These are phyloP conservation scores for Phallusia fumigata DNA, from an alignment of 23 tunicate genomes.

Conservation along the genomic window DNA sequence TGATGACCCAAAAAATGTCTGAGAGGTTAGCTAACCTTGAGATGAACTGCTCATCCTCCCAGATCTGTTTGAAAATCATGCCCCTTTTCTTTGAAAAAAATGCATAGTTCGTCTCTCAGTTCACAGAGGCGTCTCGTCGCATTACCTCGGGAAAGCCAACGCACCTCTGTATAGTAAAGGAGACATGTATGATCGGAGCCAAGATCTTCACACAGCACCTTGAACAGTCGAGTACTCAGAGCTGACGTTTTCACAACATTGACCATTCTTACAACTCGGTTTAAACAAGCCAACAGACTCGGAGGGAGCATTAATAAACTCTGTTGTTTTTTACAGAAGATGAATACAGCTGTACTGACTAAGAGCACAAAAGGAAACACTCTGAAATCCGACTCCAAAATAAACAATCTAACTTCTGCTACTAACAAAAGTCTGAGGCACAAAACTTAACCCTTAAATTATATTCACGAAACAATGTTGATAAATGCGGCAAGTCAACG, in stretches of 20 bases:
- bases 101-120: constrained; percentile 59
- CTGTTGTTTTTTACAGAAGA: constrained; percentile 28
- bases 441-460: too few relatives aligned
- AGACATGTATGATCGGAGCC: constrained; percentile 44
- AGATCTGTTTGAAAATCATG: constrained; percentile 34
- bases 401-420: too few relatives aligned
- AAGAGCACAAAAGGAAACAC: too few relatives aligned
- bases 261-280: constrained; percentile 42
- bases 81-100: constrained; percentile 24
- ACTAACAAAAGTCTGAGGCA: too few relatives aligned
- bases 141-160: constrained; percentile 54
- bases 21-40: constrained; percentile 46
- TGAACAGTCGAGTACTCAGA: constrained; percentile 44
- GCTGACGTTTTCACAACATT: constrained; percentile 48
- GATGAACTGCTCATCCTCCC: constrained; percentile 41
- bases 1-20: constrained; percentile 60
- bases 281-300: constrained; percentile 26
- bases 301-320: constrained; percentile 45
- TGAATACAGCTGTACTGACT: constrained; percentile 24
- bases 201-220: constrained; percentile 41
- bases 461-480: too few relatives aligned
- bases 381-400: too few relatives aligned
- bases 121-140: constrained; percentile 29
- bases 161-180: constrained; percentile 40
- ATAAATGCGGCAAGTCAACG: too few relatives aligned